Base-by-base conservation (phyloP, 2,113 vertebrate genomes). In the Promerops cafer region DNA sequence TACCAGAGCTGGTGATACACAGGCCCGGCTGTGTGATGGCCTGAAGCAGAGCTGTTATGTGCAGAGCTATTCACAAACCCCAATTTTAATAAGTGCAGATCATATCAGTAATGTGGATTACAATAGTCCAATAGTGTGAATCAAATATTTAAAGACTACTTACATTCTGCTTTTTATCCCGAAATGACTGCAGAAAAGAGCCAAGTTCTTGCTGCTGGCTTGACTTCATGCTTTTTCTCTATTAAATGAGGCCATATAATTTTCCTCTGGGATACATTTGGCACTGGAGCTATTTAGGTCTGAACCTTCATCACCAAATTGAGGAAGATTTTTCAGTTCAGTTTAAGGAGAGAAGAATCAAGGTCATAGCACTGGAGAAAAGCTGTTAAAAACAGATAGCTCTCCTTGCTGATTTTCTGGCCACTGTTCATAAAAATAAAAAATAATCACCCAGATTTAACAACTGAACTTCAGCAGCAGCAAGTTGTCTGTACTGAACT, bases 251-350 rank as follows among this genome's bases (percentile, higher is more conserved):
- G 85, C 87, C 69, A 75, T 96, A 89, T 84, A 88, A 87, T 90
- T 92, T 95, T 95, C 93, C 94, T 92, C 74, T 78, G 94, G 95
- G 93, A 95, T 70, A 57, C 88, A 89, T 93, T 94, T 94, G 85
- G 92, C 85, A 92, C 56, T 64, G 53, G 74, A 84, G 91, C 82
- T 93, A 81, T 91, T 94, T 93, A 93, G 79, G 85, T 77, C 79
- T 83, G 83, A 94, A 92, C 60, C 83, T 78, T 88, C 75, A 86
- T 86, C 94, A 93, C 79, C 75, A 86, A 93, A 93, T 90, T 95
- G 82, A 86, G 86, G 45, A 93, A 26, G 66, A 88, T 75, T 96
- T 97, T 94, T 71, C 93, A 70, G 75, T 70, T 90, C 63, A 44
- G 52, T 80, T 88, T 86, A 90, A 89, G 68, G 82, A 83, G 59